Conservation (phyloP, 2,888 invertebrate genomes). For the Galeopsomyia nigrocyanea region DNA sequence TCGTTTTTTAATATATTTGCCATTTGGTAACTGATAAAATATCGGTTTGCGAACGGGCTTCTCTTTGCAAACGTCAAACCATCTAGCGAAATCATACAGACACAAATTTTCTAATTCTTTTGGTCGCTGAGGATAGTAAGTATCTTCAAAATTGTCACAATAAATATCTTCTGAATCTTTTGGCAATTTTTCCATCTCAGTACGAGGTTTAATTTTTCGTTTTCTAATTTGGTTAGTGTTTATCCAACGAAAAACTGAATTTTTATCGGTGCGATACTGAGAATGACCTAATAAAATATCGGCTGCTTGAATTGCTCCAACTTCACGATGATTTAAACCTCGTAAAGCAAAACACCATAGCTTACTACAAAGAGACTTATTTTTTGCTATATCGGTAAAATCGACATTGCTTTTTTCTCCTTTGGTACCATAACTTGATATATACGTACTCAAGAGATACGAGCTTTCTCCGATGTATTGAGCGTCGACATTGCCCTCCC, state of each 20-base stretch:
- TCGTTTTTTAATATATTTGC: slow-evolving; percentile 41
- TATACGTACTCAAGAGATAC: slow-evolving; percentile 52
- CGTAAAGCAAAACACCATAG: slow-evolving; percentile 2
- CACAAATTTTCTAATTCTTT: slow-evolving; percentile 48
- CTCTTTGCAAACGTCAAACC: too few relatives aligned
- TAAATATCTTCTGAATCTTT: slow-evolving; percentile 4
- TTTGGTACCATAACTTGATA: slow-evolving; percentile 1
- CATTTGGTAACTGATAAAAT: slow-evolving; percentile 40
- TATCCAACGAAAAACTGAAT: slow-evolving; percentile 1
- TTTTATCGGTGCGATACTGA: background rate
- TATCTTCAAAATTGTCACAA: slow-evolving; percentile 19
- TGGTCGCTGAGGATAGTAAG: too few relatives aligned
- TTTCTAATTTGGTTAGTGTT: background rate
- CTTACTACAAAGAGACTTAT: background rate
- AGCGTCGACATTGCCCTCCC: slow-evolving; percentile 57
- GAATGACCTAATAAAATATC: background rate
- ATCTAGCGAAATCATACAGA: too few relatives aligned
- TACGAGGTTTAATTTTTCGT: background rate
- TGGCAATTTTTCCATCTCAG: too few relatives aligned
- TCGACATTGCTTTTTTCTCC: slow-evolving; percentile 8
- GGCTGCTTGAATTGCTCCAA: slow-evolving; percentile 6
- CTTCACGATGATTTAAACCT: slow-evolving; percentile 8
- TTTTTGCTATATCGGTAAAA: background rate
- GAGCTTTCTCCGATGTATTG: slow-evolving; percentile 55
- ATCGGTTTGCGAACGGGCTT: background rate